Percentiles rank a stretch among this genome's conserved stretches.
Conservation (phyloP, 1,140 invertebrate genomes). For the Zaprionus gabonicus region DNA sequence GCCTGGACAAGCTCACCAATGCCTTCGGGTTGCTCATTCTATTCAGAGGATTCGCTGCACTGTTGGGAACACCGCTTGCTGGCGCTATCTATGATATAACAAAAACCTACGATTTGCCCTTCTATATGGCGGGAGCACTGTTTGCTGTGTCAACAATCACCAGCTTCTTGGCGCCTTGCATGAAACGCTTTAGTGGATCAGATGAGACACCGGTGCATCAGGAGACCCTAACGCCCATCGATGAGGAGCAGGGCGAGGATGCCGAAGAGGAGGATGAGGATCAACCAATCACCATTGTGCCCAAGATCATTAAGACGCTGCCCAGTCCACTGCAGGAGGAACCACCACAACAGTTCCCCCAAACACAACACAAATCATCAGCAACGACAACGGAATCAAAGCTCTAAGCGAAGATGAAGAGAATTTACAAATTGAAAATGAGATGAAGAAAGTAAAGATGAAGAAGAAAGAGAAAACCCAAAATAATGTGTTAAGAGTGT, state of each 20-base stretch:
- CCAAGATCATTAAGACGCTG: conserved; percentile 88
- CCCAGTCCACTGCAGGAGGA: conserved; percentile 86
- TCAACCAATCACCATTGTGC: conserved; percentile 89
- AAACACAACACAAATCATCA: conserved; percentile 34
- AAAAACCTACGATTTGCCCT: conserved; percentile 93
- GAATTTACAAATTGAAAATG: conserved; percentile 55
- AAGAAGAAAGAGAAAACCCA: conserved; percentile 29
- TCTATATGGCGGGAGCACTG: conserved; percentile 95
- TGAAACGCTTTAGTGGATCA: conserved; percentile 87
- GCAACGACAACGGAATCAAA: conserved; percentile 72
- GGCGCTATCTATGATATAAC: conserved; percentile 96
- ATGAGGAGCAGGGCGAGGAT: conserved; percentile 92
- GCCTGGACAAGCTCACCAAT: conserved; percentile 97
- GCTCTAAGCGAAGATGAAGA: conserved; percentile 65
- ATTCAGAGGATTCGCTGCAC: conserved; percentile 96
- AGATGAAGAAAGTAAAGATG: conserved; percentile 44
- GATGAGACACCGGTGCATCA: conserved; percentile 86
- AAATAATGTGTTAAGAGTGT: conserved; percentile 25
- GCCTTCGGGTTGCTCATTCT: conserved; percentile 98
- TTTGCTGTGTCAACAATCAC: conserved; percentile 94
- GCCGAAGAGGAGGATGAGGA: conserved; percentile 90
- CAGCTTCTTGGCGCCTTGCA: conserved; percentile 92
- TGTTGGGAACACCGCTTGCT: conserved; percentile 92
- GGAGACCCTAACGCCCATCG: conserved; percentile 91
- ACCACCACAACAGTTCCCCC: conserved; percentile 56